phyloP scores from a whole-genome alignment of 1,140 invertebrate genomes.

The Trichogramma pretiosum region DNA sequence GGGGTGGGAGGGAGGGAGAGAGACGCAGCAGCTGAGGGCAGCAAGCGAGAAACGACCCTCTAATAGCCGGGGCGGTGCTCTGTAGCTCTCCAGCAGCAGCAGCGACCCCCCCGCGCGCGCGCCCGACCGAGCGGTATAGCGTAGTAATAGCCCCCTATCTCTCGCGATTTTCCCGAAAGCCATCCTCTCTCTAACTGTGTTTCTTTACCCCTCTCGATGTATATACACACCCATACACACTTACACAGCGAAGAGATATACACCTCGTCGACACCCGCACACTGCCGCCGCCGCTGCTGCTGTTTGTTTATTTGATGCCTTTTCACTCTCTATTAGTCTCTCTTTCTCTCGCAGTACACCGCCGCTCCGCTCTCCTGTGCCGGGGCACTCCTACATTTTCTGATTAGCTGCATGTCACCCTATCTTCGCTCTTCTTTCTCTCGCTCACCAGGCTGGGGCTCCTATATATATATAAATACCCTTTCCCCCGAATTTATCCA shows the following conservation, averaged over 20 bases:
- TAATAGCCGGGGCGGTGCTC: conserved; percentile 45
- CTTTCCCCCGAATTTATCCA: too few relatives aligned
- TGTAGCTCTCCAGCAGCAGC: too few relatives aligned
- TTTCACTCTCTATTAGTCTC: conserved; percentile 48
- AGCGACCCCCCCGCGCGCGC: conserved; percentile 13
- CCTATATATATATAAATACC: too few relatives aligned
- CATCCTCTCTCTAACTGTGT: background rate
- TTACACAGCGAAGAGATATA: background rate
- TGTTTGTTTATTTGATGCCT: conserved; percentile 48
- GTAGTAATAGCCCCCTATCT: conserved; percentile 15
- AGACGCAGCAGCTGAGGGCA: background rate
- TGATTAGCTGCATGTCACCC: conserved; percentile 45
- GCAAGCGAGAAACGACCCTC: conserved; percentile 36
- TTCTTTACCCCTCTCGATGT: conserved; percentile 2
- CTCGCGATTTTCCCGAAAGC: conserved; percentile 7
- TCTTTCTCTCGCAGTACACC: conserved; percentile 16
- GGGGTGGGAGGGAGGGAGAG: conserved; percentile 1
- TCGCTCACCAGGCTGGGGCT: too few relatives aligned
- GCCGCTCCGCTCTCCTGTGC: background rate
- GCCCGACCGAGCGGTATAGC: background rate
- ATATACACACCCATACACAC: conserved; percentile 9
- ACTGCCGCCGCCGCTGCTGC: conserved; percentile 26
- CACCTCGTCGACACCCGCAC: conserved; percentile 11
- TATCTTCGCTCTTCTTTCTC: too few relatives aligned
- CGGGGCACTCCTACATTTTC: conserved; percentile 44